Conservation (phyloP, 2,113 vertebrate species). For the Neoarius graeffei region DNA sequence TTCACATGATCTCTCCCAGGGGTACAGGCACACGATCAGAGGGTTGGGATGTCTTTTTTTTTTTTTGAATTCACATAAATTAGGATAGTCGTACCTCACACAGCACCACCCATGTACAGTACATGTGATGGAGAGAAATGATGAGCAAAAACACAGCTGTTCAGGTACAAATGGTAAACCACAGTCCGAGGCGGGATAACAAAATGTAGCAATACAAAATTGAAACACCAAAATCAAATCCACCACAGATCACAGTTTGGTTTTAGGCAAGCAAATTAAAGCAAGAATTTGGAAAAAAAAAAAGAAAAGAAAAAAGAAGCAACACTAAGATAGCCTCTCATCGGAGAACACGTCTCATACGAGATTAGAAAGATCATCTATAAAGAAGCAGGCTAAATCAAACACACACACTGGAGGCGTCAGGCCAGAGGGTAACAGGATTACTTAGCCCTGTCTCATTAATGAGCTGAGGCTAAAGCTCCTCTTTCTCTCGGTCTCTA, state of each 20-base stretch:
- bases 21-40: slow-evolving; percentile 12
- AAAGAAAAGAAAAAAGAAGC: slow-evolving; percentile 53
- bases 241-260: slow-evolving; percentile 75
- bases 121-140: slow-evolving; percentile 26
- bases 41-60: neutral
- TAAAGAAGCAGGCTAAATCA: slow-evolving; percentile 61
- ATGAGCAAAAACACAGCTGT: slow-evolving; percentile 35
- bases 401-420: slow-evolving; percentile 39
- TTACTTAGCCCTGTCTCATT: slow-evolving; percentile 63
- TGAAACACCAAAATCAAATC: slow-evolving; percentile 65
- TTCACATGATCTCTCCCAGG: neutral
- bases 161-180: slow-evolving; percentile 57
- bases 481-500: slow-evolving; percentile 13
- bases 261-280: slow-evolving; percentile 70
- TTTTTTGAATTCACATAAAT: slow-evolving; percentile 7
- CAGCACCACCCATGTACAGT: slow-evolving; percentile 6
- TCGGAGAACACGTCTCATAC: slow-evolving; percentile 26
- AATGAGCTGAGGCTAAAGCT: slow-evolving; percentile 60
- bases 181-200: slow-evolving; percentile 32
- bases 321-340: slow-evolving; percentile 56
- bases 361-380: slow-evolving; percentile 67
- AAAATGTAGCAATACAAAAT: slow-evolving; percentile 62
- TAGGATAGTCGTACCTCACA: slow-evolving; percentile 22
- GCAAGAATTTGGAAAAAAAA: slow-evolving; percentile 16
- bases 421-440: slow-evolving; percentile 66